A percentile compares a stretch with the other conserved stretches of the same genome.
phyloP scores from a whole-genome alignment of 2,888 invertebrate species.

The Lepetodrilus schrolli region DNA sequence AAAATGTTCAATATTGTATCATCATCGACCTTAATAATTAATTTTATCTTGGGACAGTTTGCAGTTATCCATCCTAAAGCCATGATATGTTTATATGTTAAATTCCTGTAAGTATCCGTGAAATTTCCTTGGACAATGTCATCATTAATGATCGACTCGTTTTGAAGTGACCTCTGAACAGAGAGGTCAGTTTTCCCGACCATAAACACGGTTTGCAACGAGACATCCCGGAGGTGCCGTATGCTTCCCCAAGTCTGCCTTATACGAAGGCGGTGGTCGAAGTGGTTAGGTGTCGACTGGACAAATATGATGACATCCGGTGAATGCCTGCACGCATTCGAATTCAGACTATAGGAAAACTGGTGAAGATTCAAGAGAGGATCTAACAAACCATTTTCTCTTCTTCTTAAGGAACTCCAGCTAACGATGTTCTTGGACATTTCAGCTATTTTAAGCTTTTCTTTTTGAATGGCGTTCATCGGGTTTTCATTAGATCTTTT shows the following conservation, averaged over 20 bases:
- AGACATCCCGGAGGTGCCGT: conserved; percentile 31
- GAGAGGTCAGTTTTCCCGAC: conserved; percentile 32
- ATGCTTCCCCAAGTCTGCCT: conserved; percentile 54
- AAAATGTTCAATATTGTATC: conserved; percentile 76
- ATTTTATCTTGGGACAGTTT: conserved; percentile 65
- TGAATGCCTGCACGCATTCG: conserved; percentile 37
- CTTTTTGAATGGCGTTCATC: too few relatives aligned
- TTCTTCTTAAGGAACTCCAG: background rate
- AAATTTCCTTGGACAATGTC: conserved; percentile 65
- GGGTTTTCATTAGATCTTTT: too few relatives aligned
- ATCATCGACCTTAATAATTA: conserved; percentile 72
- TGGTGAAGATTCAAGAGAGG: conserved; percentile 38
- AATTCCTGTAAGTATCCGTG: conserved; percentile 70
- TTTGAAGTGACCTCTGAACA: conserved; percentile 37
- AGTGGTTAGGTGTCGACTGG: conserved; percentile 48
- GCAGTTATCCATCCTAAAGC: conserved; percentile 63
- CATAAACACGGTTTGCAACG: conserved; percentile 45
- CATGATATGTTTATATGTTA: conserved; percentile 73
- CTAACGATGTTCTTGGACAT: background rate
- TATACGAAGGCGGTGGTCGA: conserved; percentile 42
- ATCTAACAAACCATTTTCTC: background rate
- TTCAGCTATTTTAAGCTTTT: background rate
- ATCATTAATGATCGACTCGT: conserved; percentile 37
- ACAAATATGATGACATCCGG: conserved; percentile 44
- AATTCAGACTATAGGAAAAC: conserved; percentile 38